Evolutionary conservation across 2,888 invertebrate species (phyloP), one percentile per base, ranked within the genome.

Genomic region (Troilus luridus): DNA sequence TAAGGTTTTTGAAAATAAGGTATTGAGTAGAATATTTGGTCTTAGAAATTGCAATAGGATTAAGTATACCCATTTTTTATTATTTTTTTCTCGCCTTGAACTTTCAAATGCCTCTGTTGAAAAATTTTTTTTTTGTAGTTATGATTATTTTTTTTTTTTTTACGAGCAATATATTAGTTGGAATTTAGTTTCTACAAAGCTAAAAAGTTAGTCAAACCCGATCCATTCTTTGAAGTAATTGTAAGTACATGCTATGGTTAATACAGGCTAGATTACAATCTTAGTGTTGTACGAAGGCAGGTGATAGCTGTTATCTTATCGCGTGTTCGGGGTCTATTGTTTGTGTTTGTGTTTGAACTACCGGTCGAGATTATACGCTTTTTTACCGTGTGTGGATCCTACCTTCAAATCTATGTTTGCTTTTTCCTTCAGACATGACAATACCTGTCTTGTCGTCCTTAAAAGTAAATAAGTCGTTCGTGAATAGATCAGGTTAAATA

Each of bases 321-420:
- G 56, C 14, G 11, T 85, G 41, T 85, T 56, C 27, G n/a, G 41
- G 41, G 21, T 58, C n/a, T n/a, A n/a, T 11, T 85, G 81, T 81
- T 81, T 81, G n/a, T 85, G 85, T 85, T 85, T 85, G 85, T 85
- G 85, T 85, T 85, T 85, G 85, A 56, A 56, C 85, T 85, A 85
- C 85, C 56, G 85, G 85, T 56, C 11, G n/a, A 85, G 85, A 85
- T 85, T 85, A 85, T 41, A 41, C 72, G 3, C 8, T 1, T 17
- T 77, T 77, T 77, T 77, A 41, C 72, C 11, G 24, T 12, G 24
- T 24, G 24, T 41, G 67, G 27, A 77, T 14, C 72, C 17, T 77
- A 27, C 17, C 17, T 77, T 77, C 72, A 14, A 77, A 77, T 77
- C 72, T 77, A 27, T 77, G 3, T 24, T 67, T 41, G 41, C 72